phyloP scores from a whole-genome alignment of 2,113 vertebrate genomes.

The Mellivora capensis region DNA sequence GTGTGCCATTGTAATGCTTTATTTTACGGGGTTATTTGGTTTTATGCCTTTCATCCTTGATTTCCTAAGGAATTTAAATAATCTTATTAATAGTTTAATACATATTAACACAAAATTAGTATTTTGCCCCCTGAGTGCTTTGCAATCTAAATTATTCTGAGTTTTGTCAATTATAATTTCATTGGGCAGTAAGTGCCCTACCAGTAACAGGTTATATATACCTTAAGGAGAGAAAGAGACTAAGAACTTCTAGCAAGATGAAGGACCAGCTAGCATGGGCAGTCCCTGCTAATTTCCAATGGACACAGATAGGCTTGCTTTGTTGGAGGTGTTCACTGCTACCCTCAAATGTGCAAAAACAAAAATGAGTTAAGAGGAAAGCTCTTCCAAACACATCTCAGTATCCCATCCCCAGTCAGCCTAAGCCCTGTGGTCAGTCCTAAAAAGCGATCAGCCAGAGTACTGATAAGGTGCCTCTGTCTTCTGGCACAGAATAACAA shows the following conservation, averaged over 20 bases:
- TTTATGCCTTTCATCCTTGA: neutral
- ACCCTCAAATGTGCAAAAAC: neutral
- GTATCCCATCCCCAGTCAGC: too few relatives aligned
- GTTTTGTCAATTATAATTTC: neutral
- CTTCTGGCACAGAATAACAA: neutral
- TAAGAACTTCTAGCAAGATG: neutral
- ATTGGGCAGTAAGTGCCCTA: neutral
- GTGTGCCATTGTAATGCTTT: neutral
- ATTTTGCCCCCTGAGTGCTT: too few relatives aligned
- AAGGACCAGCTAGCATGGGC: neutral
- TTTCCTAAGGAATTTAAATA: neutral
- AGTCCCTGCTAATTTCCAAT: neutral
- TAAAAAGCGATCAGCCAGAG: neutral
- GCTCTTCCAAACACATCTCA: neutral
- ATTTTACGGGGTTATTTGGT: neutral
- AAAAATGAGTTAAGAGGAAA: neutral
- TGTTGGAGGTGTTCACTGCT: neutral
- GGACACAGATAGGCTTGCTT: neutral
- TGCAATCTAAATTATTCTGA: neutral
- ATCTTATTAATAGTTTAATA: neutral
- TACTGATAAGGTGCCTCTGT: neutral
- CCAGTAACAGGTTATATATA: neutral
- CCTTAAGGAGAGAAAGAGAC: neutral
- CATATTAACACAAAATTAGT: neutral
- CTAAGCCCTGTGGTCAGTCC: neutral